These are phyloP conservation scores for Platichthys flesus DNA, from an alignment of 2,113 vertebrate species.

Conservation along the genomic window DNA sequence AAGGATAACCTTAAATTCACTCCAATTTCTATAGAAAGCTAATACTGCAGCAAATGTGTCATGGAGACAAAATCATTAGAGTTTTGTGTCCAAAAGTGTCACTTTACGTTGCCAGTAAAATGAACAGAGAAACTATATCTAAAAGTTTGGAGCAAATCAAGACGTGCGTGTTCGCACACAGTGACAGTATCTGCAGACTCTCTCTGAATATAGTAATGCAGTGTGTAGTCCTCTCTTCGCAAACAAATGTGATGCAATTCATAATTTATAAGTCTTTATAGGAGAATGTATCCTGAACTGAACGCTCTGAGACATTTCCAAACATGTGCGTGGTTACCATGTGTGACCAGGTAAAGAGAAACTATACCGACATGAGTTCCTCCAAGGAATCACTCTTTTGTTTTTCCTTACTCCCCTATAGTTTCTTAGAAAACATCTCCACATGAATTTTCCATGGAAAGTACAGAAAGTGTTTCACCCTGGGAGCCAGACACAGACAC, in stretches of 20 bases:
- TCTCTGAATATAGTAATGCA: background rate
- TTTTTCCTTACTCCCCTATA: constrained; percentile 21
- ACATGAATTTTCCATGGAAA: constrained; percentile 48
- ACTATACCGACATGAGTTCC: background rate
- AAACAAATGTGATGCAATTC: constrained; percentile 25
- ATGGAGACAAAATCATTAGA: too few species aligned
- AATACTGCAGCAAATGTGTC: too few species aligned
- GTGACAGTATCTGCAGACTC: background rate
- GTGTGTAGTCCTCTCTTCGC: background rate
- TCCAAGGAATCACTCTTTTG: background rate
- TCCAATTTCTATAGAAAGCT: too few species aligned
- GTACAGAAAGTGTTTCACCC: constrained; percentile 23
- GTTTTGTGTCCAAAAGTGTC: too few species aligned
- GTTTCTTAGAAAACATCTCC: constrained; percentile 48
- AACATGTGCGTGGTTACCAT: constrained; percentile 1
- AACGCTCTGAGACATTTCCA: background rate
- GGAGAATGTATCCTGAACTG: background rate
- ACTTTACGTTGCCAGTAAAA: too few species aligned
- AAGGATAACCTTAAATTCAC: too few species aligned
- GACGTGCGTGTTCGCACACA: constrained; percentile 7
- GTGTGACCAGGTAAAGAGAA: background rate
- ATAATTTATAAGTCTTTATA: constrained; percentile 1
- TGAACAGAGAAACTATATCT: background rate
- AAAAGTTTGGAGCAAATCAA: background rate
- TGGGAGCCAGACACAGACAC: background rate